Evolutionary conservation across 2,888 invertebrate genomes (phyloP).

Genomic region (Amphimallon solstitiale): DNA sequence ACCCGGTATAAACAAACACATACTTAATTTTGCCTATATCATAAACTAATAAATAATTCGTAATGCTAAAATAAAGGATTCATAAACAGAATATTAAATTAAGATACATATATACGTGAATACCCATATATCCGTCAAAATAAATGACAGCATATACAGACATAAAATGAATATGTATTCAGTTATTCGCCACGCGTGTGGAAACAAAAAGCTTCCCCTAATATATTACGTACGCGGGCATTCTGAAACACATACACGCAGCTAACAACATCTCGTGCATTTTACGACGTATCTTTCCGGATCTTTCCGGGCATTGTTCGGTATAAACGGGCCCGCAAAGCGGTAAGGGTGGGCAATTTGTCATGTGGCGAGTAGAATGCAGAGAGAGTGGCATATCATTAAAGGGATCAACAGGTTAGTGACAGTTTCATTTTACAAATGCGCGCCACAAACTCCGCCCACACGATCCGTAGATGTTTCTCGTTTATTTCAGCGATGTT

Average conservation of each 20-base stretch:
- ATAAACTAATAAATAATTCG: no score
- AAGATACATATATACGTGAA: no score
- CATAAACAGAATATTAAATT: no score
- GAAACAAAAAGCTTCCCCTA: constrained; percentile 13
- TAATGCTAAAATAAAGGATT: no score
- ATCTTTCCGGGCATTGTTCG: constrained; percentile 2
- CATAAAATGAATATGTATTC: background rate
- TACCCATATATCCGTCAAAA: no score
- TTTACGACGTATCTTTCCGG: constrained; percentile 7
- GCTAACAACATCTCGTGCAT: constrained; percentile 9
- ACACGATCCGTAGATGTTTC: constrained; percentile 42
- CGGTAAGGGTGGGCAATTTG: constrained; percentile 29
- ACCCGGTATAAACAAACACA: no score
- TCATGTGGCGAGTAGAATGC: constrained; percentile 9
- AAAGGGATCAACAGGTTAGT: constrained; percentile 49
- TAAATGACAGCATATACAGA: no score
- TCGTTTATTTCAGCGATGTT: constrained; percentile 18
- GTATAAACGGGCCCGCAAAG: no score
- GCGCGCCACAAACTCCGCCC: constrained; percentile 53
- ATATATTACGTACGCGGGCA: background rate
- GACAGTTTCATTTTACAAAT: constrained; percentile 54
- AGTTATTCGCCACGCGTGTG: background rate
- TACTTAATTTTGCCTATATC: no score
- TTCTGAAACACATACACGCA: background rate
- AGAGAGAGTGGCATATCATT: constrained; percentile 39